Evolutionary conservation across 2,888 invertebrate species (phyloP).

Genomic region (Cephus pygmeus): DNA sequence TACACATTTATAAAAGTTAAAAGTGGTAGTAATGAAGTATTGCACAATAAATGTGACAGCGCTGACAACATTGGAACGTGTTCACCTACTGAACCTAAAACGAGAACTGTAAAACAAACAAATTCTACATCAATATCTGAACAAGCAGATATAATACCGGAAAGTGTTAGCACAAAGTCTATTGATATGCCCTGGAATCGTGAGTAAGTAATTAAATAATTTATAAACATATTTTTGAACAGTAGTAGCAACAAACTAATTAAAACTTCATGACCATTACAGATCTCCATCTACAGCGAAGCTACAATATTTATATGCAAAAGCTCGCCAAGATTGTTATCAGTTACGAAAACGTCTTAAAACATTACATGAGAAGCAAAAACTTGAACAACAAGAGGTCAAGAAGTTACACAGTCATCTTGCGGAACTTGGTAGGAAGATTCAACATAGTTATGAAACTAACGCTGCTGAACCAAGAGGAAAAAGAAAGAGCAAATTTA

Average conservation of each 20-base stretch:
- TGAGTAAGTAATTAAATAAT: neutral
- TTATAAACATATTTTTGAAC: neutral
- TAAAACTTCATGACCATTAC: neutral
- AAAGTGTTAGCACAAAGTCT: neutral
- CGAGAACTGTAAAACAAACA: neutral
- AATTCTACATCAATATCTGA: neutral
- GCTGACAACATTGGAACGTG: neutral
- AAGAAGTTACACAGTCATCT: slow-evolving; percentile 28
- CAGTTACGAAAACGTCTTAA: slow-evolving; percentile 31
- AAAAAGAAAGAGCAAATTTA: neutral
- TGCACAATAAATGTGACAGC: neutral
- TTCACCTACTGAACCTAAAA: neutral
- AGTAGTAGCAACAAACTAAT: neutral
- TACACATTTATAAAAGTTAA: neutral
- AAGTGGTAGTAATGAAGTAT: neutral
- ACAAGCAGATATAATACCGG: neutral
- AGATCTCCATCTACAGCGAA: slow-evolving; percentile 3
- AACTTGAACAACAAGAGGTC: slow-evolving; percentile 35
- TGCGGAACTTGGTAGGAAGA: slow-evolving; percentile 17
- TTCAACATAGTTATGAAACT: neutral
- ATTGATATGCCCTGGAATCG: neutral
- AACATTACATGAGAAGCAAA: slow-evolving; percentile 31
- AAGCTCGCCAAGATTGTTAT: slow-evolving; percentile 32
- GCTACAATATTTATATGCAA: slow-evolving; percentile 20
- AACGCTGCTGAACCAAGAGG: neutral